Conservation (phyloP, 1,140 invertebrate genomes). For the Dryas iulia region DNA sequence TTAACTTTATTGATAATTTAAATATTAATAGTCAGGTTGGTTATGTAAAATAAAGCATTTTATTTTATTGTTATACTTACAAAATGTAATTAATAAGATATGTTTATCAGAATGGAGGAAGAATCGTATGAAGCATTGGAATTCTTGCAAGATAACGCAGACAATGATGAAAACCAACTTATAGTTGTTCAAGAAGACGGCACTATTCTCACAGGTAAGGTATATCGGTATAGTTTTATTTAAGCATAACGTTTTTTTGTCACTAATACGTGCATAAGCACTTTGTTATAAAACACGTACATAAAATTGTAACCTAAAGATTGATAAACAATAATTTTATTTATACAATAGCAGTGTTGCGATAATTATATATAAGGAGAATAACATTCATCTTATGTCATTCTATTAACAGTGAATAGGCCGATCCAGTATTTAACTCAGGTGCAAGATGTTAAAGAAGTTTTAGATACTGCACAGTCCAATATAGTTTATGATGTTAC, state of each 20-base stretch:
- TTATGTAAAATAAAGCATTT: slow-evolving; percentile 9
- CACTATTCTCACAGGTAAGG: slow-evolving; percentile 45
- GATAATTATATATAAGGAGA: neutral
- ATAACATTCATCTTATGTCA: neutral
- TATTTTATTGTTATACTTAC: neutral
- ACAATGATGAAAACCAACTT: slow-evolving; percentile 45
- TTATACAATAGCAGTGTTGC: neutral
- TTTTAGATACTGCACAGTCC: slow-evolving; percentile 40
- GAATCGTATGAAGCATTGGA: slow-evolving; percentile 58
- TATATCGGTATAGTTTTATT: neutral
- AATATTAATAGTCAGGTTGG: slow-evolving; percentile 6
- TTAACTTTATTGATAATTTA: neutral
- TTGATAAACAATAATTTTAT: neutral
- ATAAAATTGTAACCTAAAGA: neutral
- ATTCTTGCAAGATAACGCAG: slow-evolving; percentile 44
- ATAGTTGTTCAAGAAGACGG: slow-evolving; percentile 67
- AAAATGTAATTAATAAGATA: neutral
- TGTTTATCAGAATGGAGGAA: slow-evolving; percentile 50
- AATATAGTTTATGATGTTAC: slow-evolving; percentile 52
- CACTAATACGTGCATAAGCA: neutral
- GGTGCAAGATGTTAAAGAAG: slow-evolving; percentile 49
- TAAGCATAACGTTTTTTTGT: neutral
- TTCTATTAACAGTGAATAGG: slow-evolving; percentile 47
- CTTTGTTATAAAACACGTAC: neutral
- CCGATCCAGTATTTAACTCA: slow-evolving; percentile 60